phyloP scores from a whole-genome alignment of 37 sponge, comb jelly and placozoan species.

The Amphimedon queenslandica region DNA sequence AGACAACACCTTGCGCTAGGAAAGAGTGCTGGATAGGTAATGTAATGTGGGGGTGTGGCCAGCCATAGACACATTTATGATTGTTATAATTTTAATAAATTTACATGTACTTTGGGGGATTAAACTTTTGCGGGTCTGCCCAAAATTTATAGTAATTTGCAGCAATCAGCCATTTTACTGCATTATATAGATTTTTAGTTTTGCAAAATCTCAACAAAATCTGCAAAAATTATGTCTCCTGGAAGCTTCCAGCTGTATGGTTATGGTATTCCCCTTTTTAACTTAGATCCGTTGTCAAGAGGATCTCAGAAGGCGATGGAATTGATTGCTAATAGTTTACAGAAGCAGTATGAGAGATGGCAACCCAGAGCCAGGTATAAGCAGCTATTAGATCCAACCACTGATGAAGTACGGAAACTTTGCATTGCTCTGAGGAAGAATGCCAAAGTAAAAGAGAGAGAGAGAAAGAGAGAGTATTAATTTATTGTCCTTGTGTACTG shows the following conservation, averaged over 20 bases:
- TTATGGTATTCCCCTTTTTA: slow-evolving; percentile 11
- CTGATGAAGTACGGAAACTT: slow-evolving; percentile 87
- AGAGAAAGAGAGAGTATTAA: not conserved
- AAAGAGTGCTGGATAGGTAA: slow-evolving; percentile 95
- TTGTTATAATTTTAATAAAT: too few relatives aligned
- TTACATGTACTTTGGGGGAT: too few relatives aligned
- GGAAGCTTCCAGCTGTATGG: too few relatives aligned
- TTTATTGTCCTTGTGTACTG: too few relatives aligned
- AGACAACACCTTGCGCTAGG: slow-evolving; percentile 87
- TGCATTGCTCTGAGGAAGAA: slow-evolving; percentile 81
- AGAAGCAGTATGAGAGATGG: slow-evolving; percentile 95
- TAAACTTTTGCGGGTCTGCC: too few relatives aligned
- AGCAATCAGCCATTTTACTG: not conserved
- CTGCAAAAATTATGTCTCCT: too few relatives aligned
- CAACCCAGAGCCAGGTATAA: slow-evolving; percentile 92
- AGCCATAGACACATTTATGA: not conserved
- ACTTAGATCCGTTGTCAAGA: slow-evolving; percentile 72
- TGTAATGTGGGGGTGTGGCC: not conserved
- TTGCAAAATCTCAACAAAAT: too few relatives aligned
- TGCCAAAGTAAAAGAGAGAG: slow-evolving; percentile 70
- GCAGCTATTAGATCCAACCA: slow-evolving; percentile 90
- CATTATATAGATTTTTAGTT: not conserved
- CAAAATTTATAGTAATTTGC: too few relatives aligned
- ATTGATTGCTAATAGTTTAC: slow-evolving; percentile 62
- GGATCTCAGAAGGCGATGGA: slow-evolving; percentile 83